Evolutionary conservation across 2,888 invertebrate species (phyloP).

Genomic region (Conomelus anceps): DNA sequence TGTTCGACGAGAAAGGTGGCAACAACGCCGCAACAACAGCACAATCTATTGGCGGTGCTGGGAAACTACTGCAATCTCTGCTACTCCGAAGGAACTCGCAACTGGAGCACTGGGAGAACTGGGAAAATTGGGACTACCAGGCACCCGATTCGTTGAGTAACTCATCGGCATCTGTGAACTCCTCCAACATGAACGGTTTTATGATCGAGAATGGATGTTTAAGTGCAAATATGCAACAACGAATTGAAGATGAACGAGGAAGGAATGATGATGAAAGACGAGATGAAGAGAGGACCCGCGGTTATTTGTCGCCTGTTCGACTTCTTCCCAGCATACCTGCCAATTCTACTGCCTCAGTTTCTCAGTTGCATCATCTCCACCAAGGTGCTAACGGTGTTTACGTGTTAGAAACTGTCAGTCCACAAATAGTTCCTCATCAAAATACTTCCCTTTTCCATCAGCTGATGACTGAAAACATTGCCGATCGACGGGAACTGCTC

Average conservation of each 20-base stretch:
- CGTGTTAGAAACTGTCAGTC: constrained; percentile 23
- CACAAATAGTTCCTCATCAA: constrained; percentile 18
- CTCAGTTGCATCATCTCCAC: constrained; percentile 36
- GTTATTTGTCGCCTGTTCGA: constrained; percentile 10
- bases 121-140: constrained; percentile 26
- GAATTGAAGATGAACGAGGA: not conserved
- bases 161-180: constrained; percentile 22
- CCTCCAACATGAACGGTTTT: not conserved
- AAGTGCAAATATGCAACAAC: not conserved
- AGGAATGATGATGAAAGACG: not conserved
- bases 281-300: not conserved
- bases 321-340: constrained; percentile 44
- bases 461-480: constrained; percentile 16
- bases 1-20: constrained; percentile 66
- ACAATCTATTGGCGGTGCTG: constrained; percentile 5
- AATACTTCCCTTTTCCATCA: constrained; percentile 19
- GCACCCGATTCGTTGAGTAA: constrained; percentile 22
- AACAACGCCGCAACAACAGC: constrained; percentile 14
- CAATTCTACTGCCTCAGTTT: constrained; percentile 27
- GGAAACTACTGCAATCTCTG: constrained; percentile 21
- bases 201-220: not conserved
- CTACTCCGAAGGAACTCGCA: constrained; percentile 19
- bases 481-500: constrained; percentile 2
- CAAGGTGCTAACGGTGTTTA: constrained; percentile 25
- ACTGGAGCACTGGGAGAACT: constrained; percentile 17